Base-by-base conservation (phyloP, 2,888 invertebrate species). In the Rhimphoctona megacephalus region DNA sequence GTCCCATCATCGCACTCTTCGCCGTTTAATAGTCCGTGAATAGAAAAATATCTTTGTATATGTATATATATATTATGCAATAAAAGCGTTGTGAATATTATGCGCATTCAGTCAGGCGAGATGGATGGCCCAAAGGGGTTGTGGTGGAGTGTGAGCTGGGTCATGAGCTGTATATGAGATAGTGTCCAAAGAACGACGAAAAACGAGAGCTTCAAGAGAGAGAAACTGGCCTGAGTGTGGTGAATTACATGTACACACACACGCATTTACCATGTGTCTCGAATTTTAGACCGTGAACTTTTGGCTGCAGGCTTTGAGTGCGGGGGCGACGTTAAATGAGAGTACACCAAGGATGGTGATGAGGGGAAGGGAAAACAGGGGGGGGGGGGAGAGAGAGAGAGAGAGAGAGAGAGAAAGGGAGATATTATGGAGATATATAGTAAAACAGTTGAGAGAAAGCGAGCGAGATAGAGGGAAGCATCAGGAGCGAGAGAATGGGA, bases 401-500 rank as follows among this genome's bases (percentile, higher is more conserved):
- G 70, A 54, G 77, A 77, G 14, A 43, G 11, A 2, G 14, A 70
- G 83, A 54, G 72, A 36, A 61, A 17, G 39, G 67, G 69, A 69
- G 22, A 52, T 69, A 54, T 52, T 14, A 76, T 67, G 43, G 54
- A 52, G 89, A 88, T 89, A 89, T 90, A 90, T 88, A 85, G 86
- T 88, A 87, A 86, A 89, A 89, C 61, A 52, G 73, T 78, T 36
- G 78, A 69, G 85, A 83, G 83, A 72, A 72, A 76, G 69, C 78
- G 81, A 82, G 82, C 14, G 76, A 52, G 77, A 77, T 74, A 74
- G 73, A 66, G 79, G 33, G 46, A 79, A 79, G 61, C 80, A 57
- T 64, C n/a, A 19, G 91, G 19, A 87, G 90, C 88, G 90, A 90
- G 88, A 90, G 88, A 91, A 91, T 91, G 92, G 91, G 91, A 91